Evolutionary conservation across 2,888 invertebrate species (phyloP).

Genomic region (Hirtodrosophila cameraria): DNA sequence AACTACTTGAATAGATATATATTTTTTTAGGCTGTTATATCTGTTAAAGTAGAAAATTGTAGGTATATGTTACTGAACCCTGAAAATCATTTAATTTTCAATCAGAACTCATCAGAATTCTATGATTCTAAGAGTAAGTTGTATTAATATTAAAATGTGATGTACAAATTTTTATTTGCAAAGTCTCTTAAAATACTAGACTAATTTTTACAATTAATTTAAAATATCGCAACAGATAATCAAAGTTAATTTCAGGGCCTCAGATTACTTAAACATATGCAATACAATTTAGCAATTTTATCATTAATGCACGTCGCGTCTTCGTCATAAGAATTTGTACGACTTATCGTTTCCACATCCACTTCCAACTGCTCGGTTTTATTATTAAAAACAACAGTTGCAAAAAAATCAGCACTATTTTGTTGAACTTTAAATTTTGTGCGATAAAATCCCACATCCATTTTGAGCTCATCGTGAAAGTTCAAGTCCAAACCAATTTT

Average conservation of each 20-base stretch:
- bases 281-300: slow-evolving; percentile 62
- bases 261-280: slow-evolving; percentile 45
- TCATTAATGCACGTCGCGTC: slow-evolving; percentile 84
- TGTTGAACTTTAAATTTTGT: slow-evolving; percentile 87
- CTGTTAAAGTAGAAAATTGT: no score
- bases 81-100: no score
- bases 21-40: no score
- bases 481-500: slow-evolving; percentile 26
- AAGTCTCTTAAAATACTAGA: no score
- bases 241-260: neutral
- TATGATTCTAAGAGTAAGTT: no score
- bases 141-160: no score
- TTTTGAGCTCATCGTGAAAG: slow-evolving; percentile 7
- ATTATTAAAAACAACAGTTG: slow-evolving; percentile 85
- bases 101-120: no score
- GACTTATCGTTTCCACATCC: slow-evolving; percentile 86
- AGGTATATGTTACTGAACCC: no score
- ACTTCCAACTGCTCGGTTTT: slow-evolving; percentile 82
- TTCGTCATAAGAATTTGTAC: slow-evolving; percentile 85
- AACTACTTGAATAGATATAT: no score
- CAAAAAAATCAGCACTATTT: slow-evolving; percentile 88
- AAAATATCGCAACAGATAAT: no score
- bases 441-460: slow-evolving; percentile 48
- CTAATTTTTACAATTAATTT: no score
- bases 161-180: no score